Conservation (phyloP, 2,113 vertebrate species). For the Notechis scutatus region DNA sequence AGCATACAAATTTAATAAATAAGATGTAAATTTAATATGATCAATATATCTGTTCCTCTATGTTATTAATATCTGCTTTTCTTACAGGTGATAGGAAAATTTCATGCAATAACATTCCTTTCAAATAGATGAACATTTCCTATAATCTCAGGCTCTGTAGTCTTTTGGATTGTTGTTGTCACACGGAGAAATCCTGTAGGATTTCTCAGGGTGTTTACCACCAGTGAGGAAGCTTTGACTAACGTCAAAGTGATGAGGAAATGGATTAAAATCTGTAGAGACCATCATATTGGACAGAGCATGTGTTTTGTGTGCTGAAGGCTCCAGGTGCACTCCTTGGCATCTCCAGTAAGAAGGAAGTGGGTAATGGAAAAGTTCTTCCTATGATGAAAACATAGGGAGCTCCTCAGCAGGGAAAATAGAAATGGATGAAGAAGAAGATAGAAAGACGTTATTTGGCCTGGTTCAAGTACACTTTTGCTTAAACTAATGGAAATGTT, state of each 20-base stretch:
- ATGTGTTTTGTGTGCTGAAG: neutral
- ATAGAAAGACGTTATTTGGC: neutral
- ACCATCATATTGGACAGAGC: neutral
- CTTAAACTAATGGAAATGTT: neutral
- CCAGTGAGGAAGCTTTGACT: neutral
- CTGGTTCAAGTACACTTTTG: neutral
- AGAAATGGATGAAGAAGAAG: neutral
- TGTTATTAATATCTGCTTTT: slow-evolving; percentile 19
- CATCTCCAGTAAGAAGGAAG: neutral
- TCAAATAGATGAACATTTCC: neutral
- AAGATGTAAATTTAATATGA: neutral
- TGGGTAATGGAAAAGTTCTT: neutral
- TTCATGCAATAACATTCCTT: neutral
- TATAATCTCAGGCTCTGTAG: neutral
- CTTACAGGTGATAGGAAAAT: neutral
- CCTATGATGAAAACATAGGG: neutral
- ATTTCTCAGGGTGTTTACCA: neutral
- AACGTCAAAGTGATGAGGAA: neutral
- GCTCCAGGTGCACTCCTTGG: neutral
- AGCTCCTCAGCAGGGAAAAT: neutral
- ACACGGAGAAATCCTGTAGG: neutral
- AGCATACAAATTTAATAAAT: neutral
- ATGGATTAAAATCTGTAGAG: neutral
- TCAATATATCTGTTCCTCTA: neutral
- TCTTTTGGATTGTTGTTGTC: neutral